Conservation (phyloP, 2,113 vertebrate species). For the Tylochromis polylepis region DNA sequence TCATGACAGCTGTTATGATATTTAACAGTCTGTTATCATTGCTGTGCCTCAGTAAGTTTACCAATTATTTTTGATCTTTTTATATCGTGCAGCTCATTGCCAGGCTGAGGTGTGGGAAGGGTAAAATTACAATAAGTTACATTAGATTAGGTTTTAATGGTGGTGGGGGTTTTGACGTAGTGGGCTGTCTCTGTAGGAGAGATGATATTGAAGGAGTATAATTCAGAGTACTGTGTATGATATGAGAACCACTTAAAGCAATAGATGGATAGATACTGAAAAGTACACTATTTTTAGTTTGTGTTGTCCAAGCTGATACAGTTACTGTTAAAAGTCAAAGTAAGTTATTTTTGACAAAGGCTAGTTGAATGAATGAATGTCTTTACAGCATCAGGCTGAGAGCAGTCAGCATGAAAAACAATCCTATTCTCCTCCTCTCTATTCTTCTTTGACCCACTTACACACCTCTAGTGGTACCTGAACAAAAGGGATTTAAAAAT, state of each 20-base stretch:
- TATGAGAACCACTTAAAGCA: not conserved
- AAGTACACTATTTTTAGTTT: not conserved
- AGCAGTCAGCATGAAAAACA: not conserved
- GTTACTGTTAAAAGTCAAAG: not conserved
- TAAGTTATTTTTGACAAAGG: not conserved
- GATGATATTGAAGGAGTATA: not conserved
- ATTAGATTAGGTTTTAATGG: not conserved
- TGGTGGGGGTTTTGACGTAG: not conserved
- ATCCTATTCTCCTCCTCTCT: not conserved
- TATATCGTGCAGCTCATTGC: not conserved
- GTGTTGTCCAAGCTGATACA: not conserved
- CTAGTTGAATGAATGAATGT: not conserved
- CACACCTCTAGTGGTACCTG: not conserved
- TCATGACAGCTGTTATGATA: not conserved
- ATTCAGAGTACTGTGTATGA: not conserved
- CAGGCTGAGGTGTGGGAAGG: not conserved
- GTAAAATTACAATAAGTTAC: not conserved
- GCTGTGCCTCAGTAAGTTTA: conserved; percentile 1
- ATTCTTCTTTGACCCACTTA: not conserved
- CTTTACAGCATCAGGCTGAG: not conserved
- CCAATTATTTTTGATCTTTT: not conserved
- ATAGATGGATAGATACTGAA: not conserved
- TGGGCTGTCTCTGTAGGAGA: not conserved
- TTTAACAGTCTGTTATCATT: not conserved
- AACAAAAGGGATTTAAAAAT: not conserved